These are phyloP conservation scores for Diabrotica balteata DNA, from an alignment of 2,888 invertebrate species.

Conservation along the genomic window DNA sequence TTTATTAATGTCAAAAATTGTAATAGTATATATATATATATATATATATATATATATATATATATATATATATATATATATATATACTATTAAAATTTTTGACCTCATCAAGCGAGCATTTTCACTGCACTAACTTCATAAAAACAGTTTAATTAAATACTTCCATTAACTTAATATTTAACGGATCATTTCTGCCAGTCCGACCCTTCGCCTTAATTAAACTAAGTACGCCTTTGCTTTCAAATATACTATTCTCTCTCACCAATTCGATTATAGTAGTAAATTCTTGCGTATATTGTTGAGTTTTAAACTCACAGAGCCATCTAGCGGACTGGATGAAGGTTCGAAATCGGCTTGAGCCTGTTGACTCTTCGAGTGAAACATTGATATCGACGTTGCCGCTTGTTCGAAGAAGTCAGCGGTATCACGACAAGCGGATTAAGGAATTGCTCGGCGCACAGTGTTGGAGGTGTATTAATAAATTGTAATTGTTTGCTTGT, in stretches of 20 bases:
- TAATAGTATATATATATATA: no score
- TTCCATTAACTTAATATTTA: no score
- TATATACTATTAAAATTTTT: no score
- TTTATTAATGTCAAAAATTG: no score
- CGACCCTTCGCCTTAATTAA: no score
- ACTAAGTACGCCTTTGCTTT: no score
- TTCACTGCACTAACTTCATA: no score
- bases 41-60: no score
- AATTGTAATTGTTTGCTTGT: slow-evolving; percentile 8
- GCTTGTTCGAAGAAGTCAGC: neutral
- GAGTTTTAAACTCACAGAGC: slow-evolving; percentile 17
- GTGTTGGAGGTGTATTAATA: slow-evolving; percentile 10
- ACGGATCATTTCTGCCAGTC: no score
- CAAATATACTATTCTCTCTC: neutral
- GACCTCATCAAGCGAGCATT: no score
- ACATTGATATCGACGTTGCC: slow-evolving; percentile 24
- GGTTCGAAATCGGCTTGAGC: slow-evolving; percentile 26
- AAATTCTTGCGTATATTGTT: neutral
- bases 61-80: no score
- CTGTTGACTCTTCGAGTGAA: slow-evolving; percentile 30
- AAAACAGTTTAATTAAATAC: no score
- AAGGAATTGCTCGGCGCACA: slow-evolving; percentile 1
- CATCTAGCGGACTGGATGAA: slow-evolving; percentile 21
- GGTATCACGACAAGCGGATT: neutral
- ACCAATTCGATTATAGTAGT: slow-evolving; percentile 2